phyloP scores from a whole-genome alignment of 1,140 invertebrate genomes.

The Halotydeus destructor region DNA sequence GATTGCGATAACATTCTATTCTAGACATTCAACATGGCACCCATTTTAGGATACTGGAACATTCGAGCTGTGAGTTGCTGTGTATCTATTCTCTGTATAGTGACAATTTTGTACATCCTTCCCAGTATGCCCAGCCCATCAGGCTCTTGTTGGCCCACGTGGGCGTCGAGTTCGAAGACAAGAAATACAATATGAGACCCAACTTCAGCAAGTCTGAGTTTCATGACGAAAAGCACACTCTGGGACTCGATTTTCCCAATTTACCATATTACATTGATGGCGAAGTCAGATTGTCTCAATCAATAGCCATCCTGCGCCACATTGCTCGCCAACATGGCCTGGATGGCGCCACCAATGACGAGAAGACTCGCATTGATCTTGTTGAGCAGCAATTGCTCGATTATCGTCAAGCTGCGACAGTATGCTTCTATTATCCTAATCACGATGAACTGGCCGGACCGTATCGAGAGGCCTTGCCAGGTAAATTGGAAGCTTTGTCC shows the following conservation, averaged over 20 bases:
- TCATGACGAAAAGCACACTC: conserved; percentile 19
- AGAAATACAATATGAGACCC: conserved; percentile 16
- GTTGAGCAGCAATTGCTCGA: conserved; percentile 27
- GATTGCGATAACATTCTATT: too few species aligned
- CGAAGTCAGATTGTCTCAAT: conserved; percentile 22
- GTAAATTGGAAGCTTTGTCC: conserved; percentile 21
- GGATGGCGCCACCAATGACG: conserved; percentile 25
- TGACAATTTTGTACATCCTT: conserved; percentile 23
- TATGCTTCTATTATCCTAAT: conserved; percentile 12
- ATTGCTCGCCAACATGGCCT: conserved; percentile 23
- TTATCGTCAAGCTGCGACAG: conserved; percentile 24
- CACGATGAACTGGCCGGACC: conserved; percentile 11
- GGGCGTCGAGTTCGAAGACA: conserved; percentile 46
- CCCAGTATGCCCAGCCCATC: conserved; percentile 44
- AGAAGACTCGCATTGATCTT: conserved; percentile 26
- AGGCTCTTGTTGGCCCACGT: conserved; percentile 46
- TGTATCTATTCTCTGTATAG: background rate
- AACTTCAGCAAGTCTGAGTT: conserved; percentile 17
- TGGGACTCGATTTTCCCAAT: conserved; percentile 24
- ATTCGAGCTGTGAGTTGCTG: conserved; percentile 22
- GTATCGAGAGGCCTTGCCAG: conserved; percentile 19
- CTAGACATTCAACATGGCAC: conserved; percentile 1
- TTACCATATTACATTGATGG: conserved; percentile 20
- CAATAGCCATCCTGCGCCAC: conserved; percentile 30
- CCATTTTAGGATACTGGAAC: conserved; percentile 9